Evolutionary conservation across 2,888 invertebrate species (phyloP).

Genomic region (Galerucella pusilla): DNA sequence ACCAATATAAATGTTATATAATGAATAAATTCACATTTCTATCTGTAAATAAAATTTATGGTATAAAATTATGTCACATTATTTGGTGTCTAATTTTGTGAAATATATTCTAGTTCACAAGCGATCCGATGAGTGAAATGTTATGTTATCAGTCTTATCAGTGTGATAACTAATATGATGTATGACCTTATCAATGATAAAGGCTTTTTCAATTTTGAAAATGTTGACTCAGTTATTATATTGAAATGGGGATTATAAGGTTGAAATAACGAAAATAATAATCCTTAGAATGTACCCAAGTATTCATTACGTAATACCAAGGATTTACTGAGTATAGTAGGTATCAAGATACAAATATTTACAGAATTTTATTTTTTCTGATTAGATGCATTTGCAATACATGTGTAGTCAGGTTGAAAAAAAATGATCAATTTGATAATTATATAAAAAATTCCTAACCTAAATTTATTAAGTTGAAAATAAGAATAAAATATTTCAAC

Average conservation of each 20-base stretch:
- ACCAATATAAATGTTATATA: conserved; percentile 17
- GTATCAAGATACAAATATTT: conserved; percentile 16
- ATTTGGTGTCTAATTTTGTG: conserved; percentile 37
- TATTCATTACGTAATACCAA: conserved; percentile 11
- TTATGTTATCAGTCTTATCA: conserved; percentile 37
- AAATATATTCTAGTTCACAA: conserved; percentile 35
- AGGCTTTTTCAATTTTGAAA: conserved; percentile 17
- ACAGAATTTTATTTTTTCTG: conserved; percentile 7
- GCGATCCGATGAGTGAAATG: conserved; percentile 25
- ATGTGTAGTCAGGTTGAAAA: background rate
- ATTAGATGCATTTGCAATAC: conserved; percentile 16
- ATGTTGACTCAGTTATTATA: conserved; percentile 21
- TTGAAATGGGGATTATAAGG: conserved; percentile 17
- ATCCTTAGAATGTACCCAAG: conserved; percentile 7
- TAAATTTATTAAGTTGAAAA: too few relatives aligned
- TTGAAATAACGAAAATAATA: conserved; percentile 8
- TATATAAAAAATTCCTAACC: background rate
- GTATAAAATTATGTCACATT: conserved; percentile 24
- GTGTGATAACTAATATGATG: conserved; percentile 12
- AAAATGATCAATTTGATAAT: background rate
- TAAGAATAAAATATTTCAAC: too few relatives aligned
- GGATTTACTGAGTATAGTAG: conserved; percentile 13
- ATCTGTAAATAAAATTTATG: conserved; percentile 2
- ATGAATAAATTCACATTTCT: conserved; percentile 23
- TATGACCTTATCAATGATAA: conserved; percentile 28